These are phyloP conservation scores for Sterrhoptilus dennistouni DNA, from an alignment of 2,113 vertebrate genomes.

Conservation along the genomic window DNA sequence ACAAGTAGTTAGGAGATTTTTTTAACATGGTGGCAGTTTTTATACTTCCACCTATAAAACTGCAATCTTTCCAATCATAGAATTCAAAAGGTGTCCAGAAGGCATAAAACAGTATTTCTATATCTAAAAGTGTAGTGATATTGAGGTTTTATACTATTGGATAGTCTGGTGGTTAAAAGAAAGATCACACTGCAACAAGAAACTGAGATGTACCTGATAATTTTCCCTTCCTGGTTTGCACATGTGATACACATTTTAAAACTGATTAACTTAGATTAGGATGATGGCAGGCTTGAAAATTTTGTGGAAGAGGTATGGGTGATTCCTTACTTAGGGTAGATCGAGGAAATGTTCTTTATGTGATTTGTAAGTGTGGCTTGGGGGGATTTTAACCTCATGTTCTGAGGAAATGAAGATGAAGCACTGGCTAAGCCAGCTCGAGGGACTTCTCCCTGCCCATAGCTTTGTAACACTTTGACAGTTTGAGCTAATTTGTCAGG, in stretches of 20 bases:
- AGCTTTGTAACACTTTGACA: background rate
- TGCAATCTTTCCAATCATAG: background rate
- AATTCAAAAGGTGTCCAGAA: background rate
- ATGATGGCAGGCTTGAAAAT: background rate
- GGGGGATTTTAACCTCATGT: background rate
- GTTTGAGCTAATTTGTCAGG: background rate
- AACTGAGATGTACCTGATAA: background rate
- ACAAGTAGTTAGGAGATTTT: background rate
- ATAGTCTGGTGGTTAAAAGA: background rate
- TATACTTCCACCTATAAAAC: background rate
- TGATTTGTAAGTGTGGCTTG: background rate
- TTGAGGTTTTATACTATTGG: background rate
- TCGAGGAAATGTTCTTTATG: background rate
- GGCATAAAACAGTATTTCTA: background rate
- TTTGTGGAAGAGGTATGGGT: background rate
- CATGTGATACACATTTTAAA: background rate
- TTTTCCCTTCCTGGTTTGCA: background rate
- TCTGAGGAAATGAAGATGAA: background rate
- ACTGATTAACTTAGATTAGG: background rate
- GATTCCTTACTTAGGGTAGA: background rate
- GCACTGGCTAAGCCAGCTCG: background rate
- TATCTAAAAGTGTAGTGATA: background rate
- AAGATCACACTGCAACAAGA: background rate
- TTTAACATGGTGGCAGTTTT: background rate
- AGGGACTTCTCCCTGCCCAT: background rate